Percentiles rank a stretch among this genome's conserved stretches.
Evolutionary conservation across 2,797 vertebrate genomes (phyloP).

Genomic region (Dipus sagitta): DNA sequence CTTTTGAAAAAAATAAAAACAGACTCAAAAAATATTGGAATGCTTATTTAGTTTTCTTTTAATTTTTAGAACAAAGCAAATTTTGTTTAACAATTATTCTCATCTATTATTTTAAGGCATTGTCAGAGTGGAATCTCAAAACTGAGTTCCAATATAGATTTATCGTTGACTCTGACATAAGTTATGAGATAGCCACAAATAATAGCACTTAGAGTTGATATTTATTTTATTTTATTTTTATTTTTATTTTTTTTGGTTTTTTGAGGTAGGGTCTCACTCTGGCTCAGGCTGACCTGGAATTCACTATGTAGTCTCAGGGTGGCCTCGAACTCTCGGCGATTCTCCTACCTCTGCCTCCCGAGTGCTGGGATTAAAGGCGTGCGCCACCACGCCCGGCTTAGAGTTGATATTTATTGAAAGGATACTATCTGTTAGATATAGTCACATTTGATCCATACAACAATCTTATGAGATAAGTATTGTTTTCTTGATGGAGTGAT

Average conservation of each 20-base stretch:
- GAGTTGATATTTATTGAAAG: conserved; percentile 37
- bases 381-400: no score
- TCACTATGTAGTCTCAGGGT: no score
- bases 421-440: neutral
- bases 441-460: conserved; percentile 1
- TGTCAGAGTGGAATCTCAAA: conserved; percentile 12
- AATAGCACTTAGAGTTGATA: conserved; percentile 14
- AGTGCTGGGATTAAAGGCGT: no score
- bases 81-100: conserved; percentile 7
- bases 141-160: neutral
- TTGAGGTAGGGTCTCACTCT: no score
- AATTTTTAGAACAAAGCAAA: neutral
- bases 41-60: conserved; percentile 17
- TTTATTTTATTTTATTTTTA: no score
- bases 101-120: conserved; percentile 26
- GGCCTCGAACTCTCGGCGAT: no score
- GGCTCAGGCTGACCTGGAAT: no score
- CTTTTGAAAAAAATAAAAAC: neutral
- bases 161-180: neutral
- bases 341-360: no score
- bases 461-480: neutral
- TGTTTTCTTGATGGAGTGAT: conserved; percentile 46
- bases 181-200: neutral
- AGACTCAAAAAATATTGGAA: conserved; percentile 31
- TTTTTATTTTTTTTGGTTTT: no score